Percentiles rank a stretch among this genome's conserved stretches.
Conservation (phyloP, 2,888 invertebrate genomes). For the Portevinia maculata region DNA sequence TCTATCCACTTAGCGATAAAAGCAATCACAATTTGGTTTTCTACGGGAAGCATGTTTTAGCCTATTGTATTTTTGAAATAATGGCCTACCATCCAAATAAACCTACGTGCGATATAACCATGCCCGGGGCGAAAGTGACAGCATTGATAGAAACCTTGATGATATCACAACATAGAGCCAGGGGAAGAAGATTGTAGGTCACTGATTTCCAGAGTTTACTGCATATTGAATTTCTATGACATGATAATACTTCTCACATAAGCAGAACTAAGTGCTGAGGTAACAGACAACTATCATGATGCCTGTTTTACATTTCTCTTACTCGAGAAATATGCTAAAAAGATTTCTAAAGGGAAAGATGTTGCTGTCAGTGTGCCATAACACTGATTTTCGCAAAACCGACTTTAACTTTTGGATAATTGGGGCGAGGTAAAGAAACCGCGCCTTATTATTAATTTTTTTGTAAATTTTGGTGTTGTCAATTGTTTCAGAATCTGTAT, state of each 20-base stretch:
- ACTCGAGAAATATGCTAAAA: too few species aligned
- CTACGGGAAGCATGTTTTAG: not conserved
- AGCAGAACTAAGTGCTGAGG: constrained; percentile 39
- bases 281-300: not conserved
- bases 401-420: too few species aligned
- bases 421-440: too few species aligned
- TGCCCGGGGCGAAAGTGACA: constrained; percentile 15
- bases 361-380: too few species aligned
- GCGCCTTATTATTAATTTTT: too few species aligned
- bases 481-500: too few species aligned
- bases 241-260: constrained; percentile 64
- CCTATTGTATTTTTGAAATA: not conserved
- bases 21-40: not conserved
- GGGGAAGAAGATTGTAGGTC: constrained; percentile 47
- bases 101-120: constrained; percentile 3
- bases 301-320: not conserved
- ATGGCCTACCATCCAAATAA: not conserved
- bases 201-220: constrained; percentile 57
- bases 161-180: constrained; percentile 25
- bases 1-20: constrained; percentile 15
- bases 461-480: too few species aligned
- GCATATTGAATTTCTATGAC: constrained; percentile 62
- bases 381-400: too few species aligned
- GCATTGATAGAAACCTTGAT: constrained; percentile 25
- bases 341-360: too few species aligned